Percentiles rank a stretch among this genome's conserved stretches.
Evolutionary conservation across 2,888 invertebrate species (phyloP).

Genomic region (Synanthedon andrenaeformis): DNA sequence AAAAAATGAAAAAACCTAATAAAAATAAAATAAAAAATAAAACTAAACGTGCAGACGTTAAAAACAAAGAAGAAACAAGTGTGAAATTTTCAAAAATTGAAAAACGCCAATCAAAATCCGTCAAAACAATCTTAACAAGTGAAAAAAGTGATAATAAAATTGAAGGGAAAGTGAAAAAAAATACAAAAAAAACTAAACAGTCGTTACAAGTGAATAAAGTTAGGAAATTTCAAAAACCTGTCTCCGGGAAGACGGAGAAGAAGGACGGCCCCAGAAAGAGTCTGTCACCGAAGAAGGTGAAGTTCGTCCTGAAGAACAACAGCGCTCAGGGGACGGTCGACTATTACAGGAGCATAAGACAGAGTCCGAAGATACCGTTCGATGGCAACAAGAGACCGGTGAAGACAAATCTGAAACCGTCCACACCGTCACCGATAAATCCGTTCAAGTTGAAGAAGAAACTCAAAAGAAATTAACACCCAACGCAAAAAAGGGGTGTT

Average conservation of each 20-base stretch:
- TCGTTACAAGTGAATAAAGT: constrained; percentile 29
- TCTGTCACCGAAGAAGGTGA: constrained; percentile 74
- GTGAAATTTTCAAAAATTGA: background rate
- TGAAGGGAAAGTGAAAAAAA: constrained; percentile 1
- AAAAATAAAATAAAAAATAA: background rate
- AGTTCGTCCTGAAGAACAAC: constrained; percentile 78
- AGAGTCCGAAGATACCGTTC: constrained; percentile 81
- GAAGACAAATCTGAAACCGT: constrained; percentile 80
- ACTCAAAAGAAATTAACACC: constrained; percentile 10
- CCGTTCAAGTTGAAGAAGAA: constrained; percentile 73
- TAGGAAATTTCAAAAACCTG: constrained; percentile 34
- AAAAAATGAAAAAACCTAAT: constrained; percentile 9
- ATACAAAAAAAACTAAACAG: background rate
- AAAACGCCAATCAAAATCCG: background rate
- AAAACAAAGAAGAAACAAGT: background rate
- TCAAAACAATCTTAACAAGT: background rate
- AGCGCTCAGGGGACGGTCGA: constrained; percentile 79
- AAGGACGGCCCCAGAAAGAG: constrained; percentile 11
- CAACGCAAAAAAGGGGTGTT: no score
- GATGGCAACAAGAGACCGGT: constrained; percentile 77
- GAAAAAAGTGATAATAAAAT: background rate
- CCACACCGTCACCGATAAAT: constrained; percentile 78
- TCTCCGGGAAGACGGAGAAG: constrained; percentile 10
- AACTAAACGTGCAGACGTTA: no score
- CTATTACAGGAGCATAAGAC: constrained; percentile 76